These are phyloP conservation scores for Mactromeris polynyma DNA, from an alignment of 2,888 invertebrate species.

Conservation along the genomic window DNA sequence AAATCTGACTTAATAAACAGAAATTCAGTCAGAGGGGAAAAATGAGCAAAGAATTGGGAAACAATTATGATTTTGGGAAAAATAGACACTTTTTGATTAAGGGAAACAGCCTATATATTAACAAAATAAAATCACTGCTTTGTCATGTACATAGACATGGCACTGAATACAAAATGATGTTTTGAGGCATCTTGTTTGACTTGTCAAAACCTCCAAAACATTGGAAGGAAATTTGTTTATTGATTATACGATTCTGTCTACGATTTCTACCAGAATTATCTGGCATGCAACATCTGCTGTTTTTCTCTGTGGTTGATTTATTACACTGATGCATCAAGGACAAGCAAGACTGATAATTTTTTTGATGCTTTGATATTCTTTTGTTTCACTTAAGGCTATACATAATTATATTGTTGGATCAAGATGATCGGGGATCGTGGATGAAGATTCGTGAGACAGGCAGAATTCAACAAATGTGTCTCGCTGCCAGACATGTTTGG, in stretches of 20 bases:
- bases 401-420: too few species aligned
- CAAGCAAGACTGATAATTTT: background rate
- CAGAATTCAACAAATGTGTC: too few species aligned
- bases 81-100: too few species aligned
- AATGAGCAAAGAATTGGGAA: too few species aligned
- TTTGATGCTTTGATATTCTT: background rate
- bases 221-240: background rate
- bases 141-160: background rate
- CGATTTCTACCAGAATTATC: background rate
- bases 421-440: too few species aligned
- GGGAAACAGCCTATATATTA: too few species aligned
- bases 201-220: background rate
- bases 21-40: too few species aligned
- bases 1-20: too few species aligned
- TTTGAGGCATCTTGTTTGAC: background rate
- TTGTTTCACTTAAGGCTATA: background rate
- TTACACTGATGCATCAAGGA: background rate
- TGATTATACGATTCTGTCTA: background rate
- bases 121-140: too few species aligned
- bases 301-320: background rate
- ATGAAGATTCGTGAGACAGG: too few species aligned
- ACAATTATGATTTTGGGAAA: too few species aligned
- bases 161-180: background rate
- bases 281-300: conserved; percentile 7
- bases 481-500: too few species aligned